Base-by-base conservation (phyloP, 2,797 vertebrate genomes). In the Enteromius fasciolatus region DNA sequence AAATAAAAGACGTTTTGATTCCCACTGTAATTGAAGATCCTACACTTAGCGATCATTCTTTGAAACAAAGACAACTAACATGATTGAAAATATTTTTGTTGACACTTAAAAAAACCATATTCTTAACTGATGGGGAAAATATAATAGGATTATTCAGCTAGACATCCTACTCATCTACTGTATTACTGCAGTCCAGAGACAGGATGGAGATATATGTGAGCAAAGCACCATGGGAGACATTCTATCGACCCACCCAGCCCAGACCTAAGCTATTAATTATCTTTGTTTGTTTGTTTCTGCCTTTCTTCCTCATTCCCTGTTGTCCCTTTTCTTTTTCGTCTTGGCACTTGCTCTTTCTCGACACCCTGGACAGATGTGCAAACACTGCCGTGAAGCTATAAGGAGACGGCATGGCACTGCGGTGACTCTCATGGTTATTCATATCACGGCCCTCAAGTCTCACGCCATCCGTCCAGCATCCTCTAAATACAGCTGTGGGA, bases 401-500 rank as follows among this genome's bases (percentile, higher is more conserved):
- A 87, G 84, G 78, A 84, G 79, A 74, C 54, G 72, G 76, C 83
- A 82, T 64, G 83, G 57, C 78, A 74, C 83, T 83, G 61, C 85
- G 76, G 85, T 68, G 68, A 75, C 8, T 28, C 67, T 82, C 79
- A 88, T 87, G 87, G 70, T 85, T 88, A 88, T 88, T 88, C 87
- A 88, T 85, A 84, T 87, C 83, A 88, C 76, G 41, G 68, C 68
- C 68, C 74, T 70, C 50, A 77, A 78, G 61, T 84, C 80, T 86
- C 83, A 74, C 63, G 41, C 72, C 41, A 79, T 64, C 73, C 78
- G 54, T 74, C 28, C 73, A 23, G 61, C 18, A 41, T 75, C 46
- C 64, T 67, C 18, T 52, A 67, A 77, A 64, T 72, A 64, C 81
- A 88, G 73, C 81, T 85, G 78, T 75, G 73, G 76, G 74, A 86